phyloP scores from a whole-genome alignment of 2,113 vertebrate species.

The Muntiacus muntjak region DNA sequence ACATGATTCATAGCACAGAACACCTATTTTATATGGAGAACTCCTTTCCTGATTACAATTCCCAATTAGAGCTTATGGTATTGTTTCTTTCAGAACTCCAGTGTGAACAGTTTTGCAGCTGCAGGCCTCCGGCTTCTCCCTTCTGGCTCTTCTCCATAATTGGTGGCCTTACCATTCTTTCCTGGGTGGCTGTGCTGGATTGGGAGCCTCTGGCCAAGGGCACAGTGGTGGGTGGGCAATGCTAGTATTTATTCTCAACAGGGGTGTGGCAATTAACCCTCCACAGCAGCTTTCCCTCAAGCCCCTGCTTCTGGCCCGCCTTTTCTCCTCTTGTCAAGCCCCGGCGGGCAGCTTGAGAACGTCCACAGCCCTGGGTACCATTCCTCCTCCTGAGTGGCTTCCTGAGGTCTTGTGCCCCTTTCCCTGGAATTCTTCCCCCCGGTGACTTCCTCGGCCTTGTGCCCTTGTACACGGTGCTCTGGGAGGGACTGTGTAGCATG shows the following conservation, averaged over 20 bases:
- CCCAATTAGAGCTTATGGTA: not conserved
- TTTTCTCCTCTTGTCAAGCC: not conserved
- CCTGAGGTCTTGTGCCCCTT: not conserved
- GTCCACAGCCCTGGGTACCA: not conserved
- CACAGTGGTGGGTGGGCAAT: not conserved
- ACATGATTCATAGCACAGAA: not conserved
- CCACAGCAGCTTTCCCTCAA: not conserved
- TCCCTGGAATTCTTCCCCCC: not conserved
- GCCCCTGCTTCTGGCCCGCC: not conserved
- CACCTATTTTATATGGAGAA: not conserved
- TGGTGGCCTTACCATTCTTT: not conserved
- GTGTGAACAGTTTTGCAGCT: not conserved
- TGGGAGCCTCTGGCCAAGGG: not conserved
- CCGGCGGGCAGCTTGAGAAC: not conserved
- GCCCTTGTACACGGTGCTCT: not conserved
- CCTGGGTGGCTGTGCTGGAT: not conserved
- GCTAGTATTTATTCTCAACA: not conserved
- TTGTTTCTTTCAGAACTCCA: slow-evolving; percentile 45
- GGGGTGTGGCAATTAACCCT: not conserved
- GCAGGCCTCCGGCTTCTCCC: not conserved
- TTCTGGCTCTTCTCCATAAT: not conserved
- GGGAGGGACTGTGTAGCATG: not conserved
- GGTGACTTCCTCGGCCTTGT: not conserved
- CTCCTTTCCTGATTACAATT: not conserved
- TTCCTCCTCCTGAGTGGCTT: not conserved